Evolutionary conservation across 1,140 invertebrate species (phyloP).

Genomic region (Mya arenaria): DNA sequence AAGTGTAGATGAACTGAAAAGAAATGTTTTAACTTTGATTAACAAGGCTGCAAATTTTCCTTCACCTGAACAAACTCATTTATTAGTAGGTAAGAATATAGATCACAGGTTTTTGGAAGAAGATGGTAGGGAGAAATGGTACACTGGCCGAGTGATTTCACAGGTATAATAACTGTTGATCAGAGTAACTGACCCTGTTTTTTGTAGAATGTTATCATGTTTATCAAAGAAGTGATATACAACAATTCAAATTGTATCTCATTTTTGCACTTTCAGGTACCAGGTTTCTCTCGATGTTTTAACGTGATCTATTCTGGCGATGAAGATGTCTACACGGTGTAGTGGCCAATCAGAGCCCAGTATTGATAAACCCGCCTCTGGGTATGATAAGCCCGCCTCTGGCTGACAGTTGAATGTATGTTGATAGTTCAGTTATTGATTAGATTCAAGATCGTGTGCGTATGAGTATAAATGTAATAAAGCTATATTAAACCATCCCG

Average conservation of each 20-base stretch:
- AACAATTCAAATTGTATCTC: not conserved
- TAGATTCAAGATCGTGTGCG: no score
- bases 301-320: not conserved
- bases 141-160: constrained; percentile 30
- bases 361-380: no score
- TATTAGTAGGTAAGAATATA: constrained; percentile 29
- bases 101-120: constrained; percentile 9
- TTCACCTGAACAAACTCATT: constrained; percentile 10
- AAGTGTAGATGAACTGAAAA: constrained; percentile 3
- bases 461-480: no score
- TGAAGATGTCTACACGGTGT: not conserved
- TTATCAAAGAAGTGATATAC: no score
- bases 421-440: no score
- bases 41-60: not conserved
- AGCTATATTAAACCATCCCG: no score
- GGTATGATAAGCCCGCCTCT: no score
- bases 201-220: no score
- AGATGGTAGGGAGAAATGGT: constrained; percentile 4
- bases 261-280: not conserved
- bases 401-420: no score
- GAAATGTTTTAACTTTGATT: constrained; percentile 1
- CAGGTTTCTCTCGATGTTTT: not conserved
- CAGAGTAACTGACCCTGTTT: no score
- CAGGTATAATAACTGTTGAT: constrained; percentile 1
- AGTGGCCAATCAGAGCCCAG: no score